phyloP scores from a whole-genome alignment of 2,113 vertebrate genomes.

The Nothocercus julius region DNA sequence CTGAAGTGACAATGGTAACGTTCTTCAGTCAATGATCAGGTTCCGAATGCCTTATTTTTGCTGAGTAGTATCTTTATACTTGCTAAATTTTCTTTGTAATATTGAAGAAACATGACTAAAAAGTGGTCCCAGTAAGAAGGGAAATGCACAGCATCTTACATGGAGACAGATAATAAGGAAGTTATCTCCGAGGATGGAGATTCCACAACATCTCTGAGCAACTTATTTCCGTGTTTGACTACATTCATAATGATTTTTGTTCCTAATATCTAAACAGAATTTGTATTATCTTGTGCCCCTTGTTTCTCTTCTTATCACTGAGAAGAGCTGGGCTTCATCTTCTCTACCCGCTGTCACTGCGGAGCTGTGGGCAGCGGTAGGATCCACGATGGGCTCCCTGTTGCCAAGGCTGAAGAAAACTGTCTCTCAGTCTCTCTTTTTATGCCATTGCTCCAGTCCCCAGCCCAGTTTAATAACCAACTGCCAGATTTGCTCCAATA shows the following conservation, averaged over 20 bases:
- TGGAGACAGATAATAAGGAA: neutral
- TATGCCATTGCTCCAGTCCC: neutral
- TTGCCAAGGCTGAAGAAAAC: neutral
- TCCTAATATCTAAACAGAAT: neutral
- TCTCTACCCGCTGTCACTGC: neutral
- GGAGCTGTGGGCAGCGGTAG: neutral
- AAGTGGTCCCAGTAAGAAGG: neutral
- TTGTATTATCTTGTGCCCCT: neutral
- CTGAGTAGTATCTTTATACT: neutral
- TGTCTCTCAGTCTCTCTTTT: neutral
- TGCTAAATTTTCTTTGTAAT: neutral
- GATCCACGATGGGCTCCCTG: neutral
- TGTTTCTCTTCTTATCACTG: neutral
- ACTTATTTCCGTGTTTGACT: neutral
- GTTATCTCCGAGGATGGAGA: neutral
- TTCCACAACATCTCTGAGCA: neutral
- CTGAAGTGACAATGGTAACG: neutral
- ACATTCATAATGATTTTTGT: neutral
- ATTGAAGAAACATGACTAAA: neutral
- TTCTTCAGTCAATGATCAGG: neutral
- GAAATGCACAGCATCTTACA: neutral
- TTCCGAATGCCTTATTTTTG: neutral
- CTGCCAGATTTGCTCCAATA: neutral
- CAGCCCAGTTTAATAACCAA: fast-evolving
- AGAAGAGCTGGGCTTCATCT: neutral